Evolutionary conservation across 2,797 vertebrate genomes (phyloP), one percentile per base, ranked within the genome.

Genomic region (Anguilla pacifica): DNA sequence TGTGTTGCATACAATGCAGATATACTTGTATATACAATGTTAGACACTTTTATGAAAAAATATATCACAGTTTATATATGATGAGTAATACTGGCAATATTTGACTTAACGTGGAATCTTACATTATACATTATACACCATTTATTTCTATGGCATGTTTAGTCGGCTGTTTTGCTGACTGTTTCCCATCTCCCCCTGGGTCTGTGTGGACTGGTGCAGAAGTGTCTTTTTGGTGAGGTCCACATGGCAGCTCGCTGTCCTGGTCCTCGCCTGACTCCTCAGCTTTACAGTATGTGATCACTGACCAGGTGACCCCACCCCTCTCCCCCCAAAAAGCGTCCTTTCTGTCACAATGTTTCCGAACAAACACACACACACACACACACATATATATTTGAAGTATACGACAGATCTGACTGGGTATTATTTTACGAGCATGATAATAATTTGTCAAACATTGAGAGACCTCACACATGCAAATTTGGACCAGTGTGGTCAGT

Each of bases 31-130:
- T 77, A 95, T 91, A 93, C 84, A 74, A 70, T 88, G 89, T 89
- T 89, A 92, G 86, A 46, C 46, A 46, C 89, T 91, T 94, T 87
- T 92, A 89, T 92, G 90, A 94, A 91, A 90, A 91, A 91, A 88
- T 92, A 94, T 95, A 95, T 96, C 94, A 94, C 94, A 91, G 93
- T 94, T 92, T 92, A 88, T 85, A 94, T 92, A 94, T 93, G 90
- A 94, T 95, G 89, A 94, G 88, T 91, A 92, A 93, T 93, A 90
- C 93, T 93, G 95, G 94, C 92, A 95, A 95, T 94, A 95, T 95
- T 93, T 94, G 89, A 93, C 84, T 51, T 92, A 93, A 92, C 91
- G 89, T 92, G 89, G 94, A 93, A 89, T 93, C 87, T 88, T 88
- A 92, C 91, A 79, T 39, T 19, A 43, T 79, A 79, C 74, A 79